These are phyloP conservation scores for Sarcoramphus papa DNA, from an alignment of 2,797 vertebrate genomes.

Conservation along the genomic window DNA sequence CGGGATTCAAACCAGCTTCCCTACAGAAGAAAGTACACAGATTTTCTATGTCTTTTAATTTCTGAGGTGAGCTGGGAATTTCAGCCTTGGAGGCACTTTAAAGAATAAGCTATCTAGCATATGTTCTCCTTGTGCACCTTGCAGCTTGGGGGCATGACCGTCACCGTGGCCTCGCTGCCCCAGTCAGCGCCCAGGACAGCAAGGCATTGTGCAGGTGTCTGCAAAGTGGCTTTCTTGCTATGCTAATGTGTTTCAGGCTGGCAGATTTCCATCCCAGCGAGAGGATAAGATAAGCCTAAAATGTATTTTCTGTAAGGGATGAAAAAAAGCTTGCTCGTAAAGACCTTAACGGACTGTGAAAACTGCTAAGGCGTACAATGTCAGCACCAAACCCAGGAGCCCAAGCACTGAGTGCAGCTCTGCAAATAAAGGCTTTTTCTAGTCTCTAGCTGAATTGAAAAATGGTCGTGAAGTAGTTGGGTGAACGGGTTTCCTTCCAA, in stretches of 20 bases:
- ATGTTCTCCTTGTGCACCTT: neutral
- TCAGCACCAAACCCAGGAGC: neutral
- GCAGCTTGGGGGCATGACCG: neutral
- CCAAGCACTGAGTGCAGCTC: neutral
- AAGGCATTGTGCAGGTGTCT: neutral
- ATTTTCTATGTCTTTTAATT: neutral
- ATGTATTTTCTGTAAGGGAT: neutral
- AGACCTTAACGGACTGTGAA: neutral
- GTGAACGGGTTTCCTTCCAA: neutral
- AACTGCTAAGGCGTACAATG: neutral
- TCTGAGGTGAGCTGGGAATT: neutral
- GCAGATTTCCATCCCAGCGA: neutral
- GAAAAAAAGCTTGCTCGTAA: neutral
- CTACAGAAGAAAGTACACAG: neutral
- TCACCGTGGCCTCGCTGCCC: accelerated
- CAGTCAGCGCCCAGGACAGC: neutral
- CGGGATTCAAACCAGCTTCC: neutral
- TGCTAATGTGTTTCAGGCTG: neutral
- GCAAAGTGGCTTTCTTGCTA: neutral
- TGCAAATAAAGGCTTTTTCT: neutral
- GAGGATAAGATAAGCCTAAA: neutral
- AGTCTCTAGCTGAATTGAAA: neutral
- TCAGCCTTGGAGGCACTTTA: neutral
- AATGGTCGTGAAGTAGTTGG: neutral
- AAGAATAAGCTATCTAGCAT: neutral